phyloP scores from a whole-genome alignment of 35 echinoderm and acorn worm genomes.

The Apostichopus japonicus region DNA sequence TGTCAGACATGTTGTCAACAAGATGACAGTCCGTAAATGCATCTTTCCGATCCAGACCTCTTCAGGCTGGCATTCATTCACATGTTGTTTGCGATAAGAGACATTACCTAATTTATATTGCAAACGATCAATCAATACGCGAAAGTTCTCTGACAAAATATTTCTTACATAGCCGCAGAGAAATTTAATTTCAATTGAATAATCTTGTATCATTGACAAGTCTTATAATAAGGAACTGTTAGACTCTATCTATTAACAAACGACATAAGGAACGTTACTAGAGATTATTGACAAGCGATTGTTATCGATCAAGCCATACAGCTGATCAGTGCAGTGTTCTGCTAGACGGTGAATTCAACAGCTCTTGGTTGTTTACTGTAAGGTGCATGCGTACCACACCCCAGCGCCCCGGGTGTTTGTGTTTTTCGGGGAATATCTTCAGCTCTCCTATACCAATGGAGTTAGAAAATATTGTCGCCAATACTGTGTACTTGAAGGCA shows the following conservation, averaged over 20 bases:
- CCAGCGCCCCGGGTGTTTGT: conserved; percentile 54
- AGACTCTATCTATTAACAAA: neutral
- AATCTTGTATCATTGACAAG: neutral
- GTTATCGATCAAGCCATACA: neutral
- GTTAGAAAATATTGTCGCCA: conserved; percentile 99
- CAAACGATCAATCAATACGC: neutral
- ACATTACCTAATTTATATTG: neutral
- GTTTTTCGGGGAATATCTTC: conserved; percentile 42
- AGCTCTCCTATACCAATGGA: conserved; percentile 79
- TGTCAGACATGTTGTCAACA: too few relatives aligned
- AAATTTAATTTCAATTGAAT: neutral
- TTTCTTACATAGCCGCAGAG: neutral
- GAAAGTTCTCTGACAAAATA: neutral
- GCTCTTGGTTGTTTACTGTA: neutral
- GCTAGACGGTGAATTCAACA: conserved; percentile 11
- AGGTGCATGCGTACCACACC: conserved; percentile 60
- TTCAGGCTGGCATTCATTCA: neutral
- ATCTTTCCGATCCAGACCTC: neutral
- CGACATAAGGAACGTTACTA: neutral
- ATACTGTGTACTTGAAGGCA: conserved; percentile 98
- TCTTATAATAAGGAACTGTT: neutral
- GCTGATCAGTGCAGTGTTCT: neutral
- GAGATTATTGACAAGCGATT: neutral
- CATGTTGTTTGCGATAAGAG: neutral
- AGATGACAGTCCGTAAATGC: neutral